Evolutionary conservation across 2,113 vertebrate genomes (phyloP).

Genomic region (Sterrhoptilus dennistouni): DNA sequence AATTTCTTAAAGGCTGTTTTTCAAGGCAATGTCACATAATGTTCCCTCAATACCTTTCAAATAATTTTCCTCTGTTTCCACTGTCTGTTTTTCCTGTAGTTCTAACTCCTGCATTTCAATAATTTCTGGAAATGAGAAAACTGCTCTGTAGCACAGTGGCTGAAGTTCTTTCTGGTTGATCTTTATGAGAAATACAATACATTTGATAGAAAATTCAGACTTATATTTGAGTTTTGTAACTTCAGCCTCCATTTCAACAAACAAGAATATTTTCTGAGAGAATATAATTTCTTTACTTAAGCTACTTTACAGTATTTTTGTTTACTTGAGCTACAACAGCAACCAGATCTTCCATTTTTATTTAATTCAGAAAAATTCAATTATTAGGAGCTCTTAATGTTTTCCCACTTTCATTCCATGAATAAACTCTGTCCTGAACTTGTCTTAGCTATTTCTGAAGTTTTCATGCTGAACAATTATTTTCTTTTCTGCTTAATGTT

Average conservation of each 20-base stretch:
- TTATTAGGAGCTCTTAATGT: constrained; percentile 10
- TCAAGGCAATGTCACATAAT: neutral
- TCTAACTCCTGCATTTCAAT: neutral
- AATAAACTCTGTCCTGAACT: constrained; percentile 1
- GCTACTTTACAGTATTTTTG: neutral
- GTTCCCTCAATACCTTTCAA: neutral
- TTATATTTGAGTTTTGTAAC: neutral
- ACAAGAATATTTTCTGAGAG: neutral
- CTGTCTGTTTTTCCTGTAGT: neutral
- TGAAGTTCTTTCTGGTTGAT: neutral
- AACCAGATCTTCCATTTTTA: neutral
- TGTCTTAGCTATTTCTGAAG: constrained; percentile 29
- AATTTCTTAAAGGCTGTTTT: neutral
- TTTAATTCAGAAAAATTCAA: constrained; percentile 17
- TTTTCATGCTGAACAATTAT: constrained; percentile 13
- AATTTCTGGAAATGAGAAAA: neutral
- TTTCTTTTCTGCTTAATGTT: constrained; percentile 24
- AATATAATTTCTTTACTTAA: neutral
- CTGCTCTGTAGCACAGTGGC: neutral
- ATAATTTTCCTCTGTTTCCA: neutral
- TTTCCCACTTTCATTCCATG: neutral
- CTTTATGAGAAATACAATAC: neutral
- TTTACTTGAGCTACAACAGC: neutral
- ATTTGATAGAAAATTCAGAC: neutral
- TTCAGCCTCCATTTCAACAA: neutral